A percentile compares a stretch with the other conserved stretches of the same genome.
Conservation (phyloP, 1,140 invertebrate species). For the Diorhabda sublineata region DNA sequence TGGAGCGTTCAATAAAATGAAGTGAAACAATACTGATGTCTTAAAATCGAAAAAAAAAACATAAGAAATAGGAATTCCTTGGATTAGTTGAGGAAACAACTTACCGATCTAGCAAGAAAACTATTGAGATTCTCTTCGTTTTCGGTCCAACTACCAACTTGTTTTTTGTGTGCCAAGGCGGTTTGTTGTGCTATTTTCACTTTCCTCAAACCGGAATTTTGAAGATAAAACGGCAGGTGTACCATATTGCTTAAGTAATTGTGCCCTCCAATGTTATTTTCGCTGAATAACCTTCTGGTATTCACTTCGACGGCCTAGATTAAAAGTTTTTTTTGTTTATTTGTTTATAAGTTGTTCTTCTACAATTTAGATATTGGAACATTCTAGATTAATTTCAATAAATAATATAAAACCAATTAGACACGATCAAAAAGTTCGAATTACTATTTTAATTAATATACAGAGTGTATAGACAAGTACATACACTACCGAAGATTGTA, state of each 20-base stretch:
- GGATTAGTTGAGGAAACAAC: constrained; percentile 2
- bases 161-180: constrained; percentile 51
- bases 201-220: constrained; percentile 89
- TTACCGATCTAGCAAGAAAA: constrained; percentile 40
- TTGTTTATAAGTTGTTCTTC: too few relatives aligned
- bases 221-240: constrained; percentile 95
- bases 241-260: constrained; percentile 96
- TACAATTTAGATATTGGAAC: too few relatives aligned
- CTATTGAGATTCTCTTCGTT: constrained; percentile 50
- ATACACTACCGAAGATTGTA: too few relatives aligned
- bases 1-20: too few relatives aligned
- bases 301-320: constrained; percentile 85
- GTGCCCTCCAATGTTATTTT: constrained; percentile 87
- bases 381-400: too few relatives aligned
- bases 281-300: constrained; percentile 75
- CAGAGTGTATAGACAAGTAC: too few relatives aligned
- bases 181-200: constrained; percentile 83
- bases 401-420: too few relatives aligned
- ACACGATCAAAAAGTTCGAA: too few relatives aligned
- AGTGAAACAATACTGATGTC: too few relatives aligned
- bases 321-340: not conserved
- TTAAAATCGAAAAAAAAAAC: too few relatives aligned
- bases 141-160: constrained; percentile 34
- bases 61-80: too few relatives aligned
- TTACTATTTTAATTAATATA: too few relatives aligned